Evolutionary conservation across 1,140 invertebrate genomes (phyloP).

Genomic region (Steinernema khuongi): DNA sequence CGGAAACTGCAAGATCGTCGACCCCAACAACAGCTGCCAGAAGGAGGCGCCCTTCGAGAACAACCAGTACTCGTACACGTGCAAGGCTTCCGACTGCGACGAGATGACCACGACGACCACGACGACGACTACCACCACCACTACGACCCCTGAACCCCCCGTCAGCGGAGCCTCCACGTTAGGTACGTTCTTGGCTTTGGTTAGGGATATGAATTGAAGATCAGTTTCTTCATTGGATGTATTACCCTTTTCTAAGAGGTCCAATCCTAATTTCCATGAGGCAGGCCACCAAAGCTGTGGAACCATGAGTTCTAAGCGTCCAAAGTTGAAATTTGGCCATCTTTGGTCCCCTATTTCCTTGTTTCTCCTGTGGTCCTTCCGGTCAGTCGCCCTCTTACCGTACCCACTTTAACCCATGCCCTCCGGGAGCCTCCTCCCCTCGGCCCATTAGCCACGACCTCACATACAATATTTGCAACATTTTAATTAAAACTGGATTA

Average conservation of each 20-base stretch:
- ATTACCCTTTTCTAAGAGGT: neutral
- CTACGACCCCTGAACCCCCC: neutral
- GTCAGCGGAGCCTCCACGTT: neutral
- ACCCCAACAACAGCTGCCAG: neutral
- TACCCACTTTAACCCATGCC: no score
- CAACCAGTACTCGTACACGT: neutral
- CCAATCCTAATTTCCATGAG: no score
- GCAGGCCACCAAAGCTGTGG: no score
- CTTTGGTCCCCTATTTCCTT: neutral
- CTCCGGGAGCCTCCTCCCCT: neutral
- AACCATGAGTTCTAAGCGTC: neutral
- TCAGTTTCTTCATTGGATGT: neutral
- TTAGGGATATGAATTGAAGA: neutral
- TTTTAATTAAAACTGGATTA: slow-evolving; percentile 14
- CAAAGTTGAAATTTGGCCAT: neutral
- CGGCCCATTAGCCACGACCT: neutral
- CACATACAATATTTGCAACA: neutral
- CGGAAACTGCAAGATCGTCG: neutral
- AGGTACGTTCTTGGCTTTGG: neutral
- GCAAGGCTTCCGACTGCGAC: neutral
- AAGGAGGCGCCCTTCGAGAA: neutral
- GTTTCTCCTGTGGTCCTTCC: no score
- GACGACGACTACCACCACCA: neutral
- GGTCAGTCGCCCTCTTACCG: no score
- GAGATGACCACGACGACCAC: neutral